phyloP scores from a whole-genome alignment of 2,888 invertebrate species.

The Tipula vernalis region DNA sequence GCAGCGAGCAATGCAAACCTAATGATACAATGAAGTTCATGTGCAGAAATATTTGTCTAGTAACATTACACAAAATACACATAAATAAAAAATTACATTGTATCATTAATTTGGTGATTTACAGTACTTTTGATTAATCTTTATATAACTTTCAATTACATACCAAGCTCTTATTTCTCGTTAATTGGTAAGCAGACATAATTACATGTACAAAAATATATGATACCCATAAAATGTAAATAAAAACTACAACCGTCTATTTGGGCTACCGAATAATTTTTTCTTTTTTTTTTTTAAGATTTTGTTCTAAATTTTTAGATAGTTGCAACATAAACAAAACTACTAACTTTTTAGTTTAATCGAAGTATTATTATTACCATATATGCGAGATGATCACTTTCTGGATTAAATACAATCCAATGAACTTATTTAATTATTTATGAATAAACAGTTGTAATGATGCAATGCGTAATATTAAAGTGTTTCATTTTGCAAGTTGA shows the following conservation, averaged over 20 bases:
- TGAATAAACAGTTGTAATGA: background rate
- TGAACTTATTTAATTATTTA: background rate
- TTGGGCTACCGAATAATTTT: background rate
- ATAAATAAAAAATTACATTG: background rate
- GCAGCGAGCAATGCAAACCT: background rate
- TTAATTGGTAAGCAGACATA: background rate
- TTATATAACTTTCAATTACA: background rate
- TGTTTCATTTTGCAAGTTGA: background rate
- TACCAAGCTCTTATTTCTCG: background rate
- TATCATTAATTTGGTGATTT: background rate
- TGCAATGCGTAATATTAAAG: background rate
- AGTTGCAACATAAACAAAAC: background rate
- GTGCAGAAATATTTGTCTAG: background rate
- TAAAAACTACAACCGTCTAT: background rate
- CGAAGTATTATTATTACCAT: background rate
- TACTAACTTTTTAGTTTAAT: background rate
- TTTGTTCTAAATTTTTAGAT: no score
- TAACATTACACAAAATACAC: background rate
- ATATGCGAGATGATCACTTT: background rate
- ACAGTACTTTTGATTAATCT: background rate
- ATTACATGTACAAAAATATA: background rate
- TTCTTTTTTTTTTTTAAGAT: no score
- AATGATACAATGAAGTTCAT: background rate
- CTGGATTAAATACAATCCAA: background rate
- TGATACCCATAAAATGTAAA: background rate